Percentiles rank a stretch among this genome's conserved stretches.
phyloP scores from a whole-genome alignment of 2,113 vertebrate species.

The Caretta caretta region DNA sequence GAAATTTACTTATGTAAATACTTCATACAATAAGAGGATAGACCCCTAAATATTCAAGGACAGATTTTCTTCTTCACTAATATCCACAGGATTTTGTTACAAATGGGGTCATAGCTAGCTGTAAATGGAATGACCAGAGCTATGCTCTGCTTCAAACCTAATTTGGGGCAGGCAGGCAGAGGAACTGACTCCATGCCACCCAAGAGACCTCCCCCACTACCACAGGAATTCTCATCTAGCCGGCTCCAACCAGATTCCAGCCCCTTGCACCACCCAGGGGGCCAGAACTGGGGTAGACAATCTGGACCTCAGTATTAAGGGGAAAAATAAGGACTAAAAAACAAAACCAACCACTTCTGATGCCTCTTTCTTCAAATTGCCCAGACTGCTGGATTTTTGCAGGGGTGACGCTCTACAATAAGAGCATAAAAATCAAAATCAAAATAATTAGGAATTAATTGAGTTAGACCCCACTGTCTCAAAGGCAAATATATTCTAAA shows the following conservation, averaged over 20 bases:
- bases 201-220: neutral
- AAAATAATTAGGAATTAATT: neutral
- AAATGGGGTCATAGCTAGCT: neutral
- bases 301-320: neutral
- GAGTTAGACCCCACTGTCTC: neutral
- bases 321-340: neutral
- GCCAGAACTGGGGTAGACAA: neutral
- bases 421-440: constrained; percentile 12
- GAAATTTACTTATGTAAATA: neutral
- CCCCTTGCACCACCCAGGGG: neutral
- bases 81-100: neutral
- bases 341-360: constrained; percentile 82
- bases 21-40: neutral
- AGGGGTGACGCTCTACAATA: constrained; percentile 79
- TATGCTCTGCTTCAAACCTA: neutral
- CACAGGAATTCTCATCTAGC: neutral
- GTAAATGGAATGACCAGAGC: neutral
- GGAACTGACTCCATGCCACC: neutral
- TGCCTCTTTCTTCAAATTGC: constrained; percentile 81
- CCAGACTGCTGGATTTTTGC: constrained; percentile 84
- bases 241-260: neutral
- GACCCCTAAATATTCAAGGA: neutral
- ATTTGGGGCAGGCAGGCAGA: neutral
- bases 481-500: neutral
- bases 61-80: neutral